A percentile compares a stretch with the other conserved stretches of the same genome.
phyloP scores from a whole-genome alignment of 2,888 invertebrate genomes.

The Drosophila neonasuta region DNA sequence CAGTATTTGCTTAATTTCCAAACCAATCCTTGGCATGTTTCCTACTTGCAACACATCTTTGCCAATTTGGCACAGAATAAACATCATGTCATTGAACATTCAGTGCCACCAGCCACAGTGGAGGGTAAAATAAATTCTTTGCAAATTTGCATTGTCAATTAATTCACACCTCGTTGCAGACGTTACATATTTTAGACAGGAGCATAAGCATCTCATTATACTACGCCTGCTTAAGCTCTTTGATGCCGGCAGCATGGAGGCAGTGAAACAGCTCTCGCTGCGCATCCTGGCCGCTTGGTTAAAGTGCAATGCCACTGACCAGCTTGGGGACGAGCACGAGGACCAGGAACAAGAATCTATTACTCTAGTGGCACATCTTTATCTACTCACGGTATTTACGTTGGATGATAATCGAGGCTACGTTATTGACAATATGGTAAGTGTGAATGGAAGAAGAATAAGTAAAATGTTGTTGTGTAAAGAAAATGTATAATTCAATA shows the following conservation, averaged over 20 bases:
- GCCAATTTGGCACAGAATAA: conserved; percentile 39
- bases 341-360: conserved; percentile 51
- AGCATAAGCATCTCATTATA: conserved; percentile 71
- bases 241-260: conserved; percentile 76
- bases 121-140: conserved; percentile 42
- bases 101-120: conserved; percentile 51
- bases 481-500: no score
- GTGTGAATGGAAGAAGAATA: background rate
- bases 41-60: conserved; percentile 67
- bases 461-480: no score
- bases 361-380: conserved; percentile 72
- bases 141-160: background rate
- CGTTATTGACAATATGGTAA: conserved; percentile 77
- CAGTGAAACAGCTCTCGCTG: conserved; percentile 76
- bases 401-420: conserved; percentile 76
- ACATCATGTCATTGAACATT: conserved; percentile 60
- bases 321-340: conserved; percentile 34
- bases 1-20: conserved; percentile 67
- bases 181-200: conserved; percentile 64
- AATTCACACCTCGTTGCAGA: conserved; percentile 51
- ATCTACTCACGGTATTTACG: conserved; percentile 74
- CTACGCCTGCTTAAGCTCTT: conserved; percentile 78
- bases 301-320: conserved; percentile 30
- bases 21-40: conserved; percentile 67
- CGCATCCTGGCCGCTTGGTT: conserved; percentile 78